A percentile compares a stretch with the other conserved stretches of the same genome.
Conservation (phyloP, 2,797 vertebrate genomes). For the Paguma larvata region DNA sequence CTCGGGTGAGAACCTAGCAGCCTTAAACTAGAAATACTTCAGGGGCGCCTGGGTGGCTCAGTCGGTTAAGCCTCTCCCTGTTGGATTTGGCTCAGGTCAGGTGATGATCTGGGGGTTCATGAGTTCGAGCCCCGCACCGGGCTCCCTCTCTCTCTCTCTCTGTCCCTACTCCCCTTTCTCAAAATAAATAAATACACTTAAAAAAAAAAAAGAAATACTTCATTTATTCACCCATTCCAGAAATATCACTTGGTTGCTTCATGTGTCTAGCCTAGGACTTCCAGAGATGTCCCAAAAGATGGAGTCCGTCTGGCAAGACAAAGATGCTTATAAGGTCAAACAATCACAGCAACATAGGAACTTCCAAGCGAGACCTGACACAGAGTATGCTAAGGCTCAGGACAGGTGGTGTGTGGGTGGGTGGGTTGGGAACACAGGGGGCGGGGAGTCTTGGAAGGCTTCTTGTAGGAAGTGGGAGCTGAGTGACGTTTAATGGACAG, state of each 20-base stretch:
- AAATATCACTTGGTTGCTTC: background rate
- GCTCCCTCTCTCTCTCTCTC: too few relatives aligned
- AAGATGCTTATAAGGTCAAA: background rate
- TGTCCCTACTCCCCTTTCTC: too few relatives aligned
- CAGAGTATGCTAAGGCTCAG: background rate
- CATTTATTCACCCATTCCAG: background rate
- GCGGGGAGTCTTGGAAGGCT: background rate
- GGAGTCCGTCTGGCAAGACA: background rate
- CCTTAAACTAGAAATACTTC: conserved; percentile 11
- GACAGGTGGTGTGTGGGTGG: background rate
- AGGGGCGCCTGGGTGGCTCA: too few relatives aligned
- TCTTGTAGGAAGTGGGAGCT: background rate
- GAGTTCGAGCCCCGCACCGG: too few relatives aligned
- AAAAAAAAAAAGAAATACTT: background rate
- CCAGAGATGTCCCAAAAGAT: background rate
- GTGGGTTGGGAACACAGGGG: background rate
- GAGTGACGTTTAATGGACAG: background rate
- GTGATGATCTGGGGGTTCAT: too few relatives aligned
- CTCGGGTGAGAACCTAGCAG: background rate
- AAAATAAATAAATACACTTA: too few relatives aligned
- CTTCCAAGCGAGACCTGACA: background rate
- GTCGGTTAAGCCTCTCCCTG: too few relatives aligned
- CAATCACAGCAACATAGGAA: background rate
- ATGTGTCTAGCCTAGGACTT: background rate
- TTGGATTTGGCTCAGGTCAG: too few relatives aligned